phyloP scores from a whole-genome alignment of 2,797 vertebrate genomes.

The Sebastes trivittatus region DNA sequence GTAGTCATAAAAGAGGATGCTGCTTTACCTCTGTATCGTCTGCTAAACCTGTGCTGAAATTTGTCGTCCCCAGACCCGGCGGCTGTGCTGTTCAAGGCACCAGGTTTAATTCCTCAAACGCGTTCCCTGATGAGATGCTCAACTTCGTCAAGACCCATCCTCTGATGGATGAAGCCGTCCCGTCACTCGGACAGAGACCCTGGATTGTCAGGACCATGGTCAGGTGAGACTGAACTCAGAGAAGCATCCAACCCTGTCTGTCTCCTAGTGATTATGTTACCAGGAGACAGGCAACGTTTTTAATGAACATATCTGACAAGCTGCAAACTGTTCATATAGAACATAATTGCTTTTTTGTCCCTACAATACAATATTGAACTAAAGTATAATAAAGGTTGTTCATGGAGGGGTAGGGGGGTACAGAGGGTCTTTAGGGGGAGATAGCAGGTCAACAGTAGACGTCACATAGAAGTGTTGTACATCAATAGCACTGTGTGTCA shows the following conservation, averaged over 20 bases:
- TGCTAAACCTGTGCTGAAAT: conserved; percentile 7
- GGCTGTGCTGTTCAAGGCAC: conserved; percentile 89
- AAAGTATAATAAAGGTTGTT: neutral
- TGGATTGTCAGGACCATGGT: conserved; percentile 95
- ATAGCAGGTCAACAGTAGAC: no score
- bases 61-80: conserved; percentile 85
- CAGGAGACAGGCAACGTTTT: neutral
- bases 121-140: conserved; percentile 95
- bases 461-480: no score
- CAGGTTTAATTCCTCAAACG: conserved; percentile 91
- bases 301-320: neutral
- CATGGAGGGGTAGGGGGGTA: no score
- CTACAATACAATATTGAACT: neutral
- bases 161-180: conserved; percentile 93
- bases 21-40: neutral
- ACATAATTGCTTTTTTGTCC: neutral
- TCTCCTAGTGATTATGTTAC: neutral
- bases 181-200: conserved; percentile 88
- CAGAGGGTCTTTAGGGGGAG: no score
- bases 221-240: conserved; percentile 80
- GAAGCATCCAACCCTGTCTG: neutral
- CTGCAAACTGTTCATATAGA: neutral
- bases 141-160: conserved; percentile 96
- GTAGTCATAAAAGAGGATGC: neutral
- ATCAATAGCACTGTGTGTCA: no score